Evolutionary conservation across 1,140 invertebrate species (phyloP), one percentile per base, ranked within the genome.

Genomic region (Zaprionus davidi): DNA sequence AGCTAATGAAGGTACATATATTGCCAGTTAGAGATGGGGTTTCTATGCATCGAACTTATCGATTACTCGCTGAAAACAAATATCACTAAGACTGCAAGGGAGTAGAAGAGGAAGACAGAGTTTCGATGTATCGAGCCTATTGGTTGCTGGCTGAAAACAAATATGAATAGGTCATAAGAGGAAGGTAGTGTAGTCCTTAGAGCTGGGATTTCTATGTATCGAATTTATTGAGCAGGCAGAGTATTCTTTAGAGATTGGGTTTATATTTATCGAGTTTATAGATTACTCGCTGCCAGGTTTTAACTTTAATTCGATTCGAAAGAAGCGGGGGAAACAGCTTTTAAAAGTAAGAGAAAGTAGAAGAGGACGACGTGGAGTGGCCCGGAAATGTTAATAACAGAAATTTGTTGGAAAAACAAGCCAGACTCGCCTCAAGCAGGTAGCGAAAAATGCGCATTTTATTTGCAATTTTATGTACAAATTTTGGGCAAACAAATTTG

Each of bases 401-500:
- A 53, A 64, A 55, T 24, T 13, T 51, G 17, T 46, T 2, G n/a
- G 15, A 44, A 44, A 44, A n/a, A 44, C 15, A 44, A 44, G 41
- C 46, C 7, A 6, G 49, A 34, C 15, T 31, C n/a, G 38, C 36
- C 59, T 28, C 17, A n/a, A 53, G 51, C 51, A n/a, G 38, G 17
- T 51, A 65, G 53, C 53, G 13, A 55, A 55, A 55, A 24, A 55
- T 17, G 7, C n/a, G 46, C 46, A 49, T 49, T 49, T 49, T 49
- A 49, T 49, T 49, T 49, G 46, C n/a, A 49, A 49, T 12, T 49
- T 49, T 11, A 9, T 49, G 46, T 20, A 49, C 46, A 51, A 51
- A 51, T 22, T 56, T 56, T 56, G 53, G 26, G 53, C 53, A 26
- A 60, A 60, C 22, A 56, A 56, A 69, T 62, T 69, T 55, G 71